phyloP scores from a whole-genome alignment of 2,888 invertebrate species.

The Amphiduros pacificus region DNA sequence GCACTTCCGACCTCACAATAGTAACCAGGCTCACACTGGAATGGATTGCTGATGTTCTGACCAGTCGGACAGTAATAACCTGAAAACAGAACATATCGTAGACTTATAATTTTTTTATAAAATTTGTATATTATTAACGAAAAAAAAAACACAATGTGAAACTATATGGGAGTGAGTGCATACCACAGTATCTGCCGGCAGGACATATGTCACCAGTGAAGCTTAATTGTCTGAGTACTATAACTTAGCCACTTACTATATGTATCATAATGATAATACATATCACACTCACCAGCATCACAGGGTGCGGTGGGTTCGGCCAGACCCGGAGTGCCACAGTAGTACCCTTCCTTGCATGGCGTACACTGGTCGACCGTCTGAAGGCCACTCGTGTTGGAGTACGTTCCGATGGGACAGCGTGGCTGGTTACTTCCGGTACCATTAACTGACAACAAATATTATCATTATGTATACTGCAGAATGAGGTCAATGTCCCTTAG shows the following conservation, averaged over 20 bases:
- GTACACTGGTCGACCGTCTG: slow-evolving; percentile 38
- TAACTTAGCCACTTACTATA: too few species aligned
- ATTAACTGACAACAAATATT: too few species aligned
- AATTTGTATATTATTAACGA: too few species aligned
- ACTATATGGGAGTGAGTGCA: too few species aligned
- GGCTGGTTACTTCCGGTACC: slow-evolving; percentile 46
- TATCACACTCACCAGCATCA: slow-evolving; percentile 39
- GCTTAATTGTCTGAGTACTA: too few species aligned
- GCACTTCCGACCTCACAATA: slow-evolving; percentile 48
- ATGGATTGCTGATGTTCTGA: slow-evolving; percentile 44
- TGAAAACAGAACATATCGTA: slow-evolving; percentile 23
- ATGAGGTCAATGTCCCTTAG: too few species aligned
- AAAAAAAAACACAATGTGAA: too few species aligned
- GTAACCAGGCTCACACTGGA: slow-evolving; percentile 43
- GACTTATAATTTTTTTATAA: too few species aligned
- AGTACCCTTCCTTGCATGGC: slow-evolving; percentile 43
- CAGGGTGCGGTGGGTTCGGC: slow-evolving; percentile 46
- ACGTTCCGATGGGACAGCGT: slow-evolving; percentile 48
- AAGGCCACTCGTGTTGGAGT: slow-evolving; percentile 47
- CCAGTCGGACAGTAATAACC: slow-evolving; percentile 57
- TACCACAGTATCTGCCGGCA: slow-evolving; percentile 51
- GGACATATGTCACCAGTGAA: slow-evolving; percentile 52
- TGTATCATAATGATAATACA: too few species aligned
- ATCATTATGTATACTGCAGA: too few species aligned
- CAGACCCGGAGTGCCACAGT: slow-evolving; percentile 44